Percentiles rank a stretch among this genome's conserved stretches.
phyloP scores from a whole-genome alignment of 2,113 vertebrate genomes.

The Larimichthys crocea region DNA sequence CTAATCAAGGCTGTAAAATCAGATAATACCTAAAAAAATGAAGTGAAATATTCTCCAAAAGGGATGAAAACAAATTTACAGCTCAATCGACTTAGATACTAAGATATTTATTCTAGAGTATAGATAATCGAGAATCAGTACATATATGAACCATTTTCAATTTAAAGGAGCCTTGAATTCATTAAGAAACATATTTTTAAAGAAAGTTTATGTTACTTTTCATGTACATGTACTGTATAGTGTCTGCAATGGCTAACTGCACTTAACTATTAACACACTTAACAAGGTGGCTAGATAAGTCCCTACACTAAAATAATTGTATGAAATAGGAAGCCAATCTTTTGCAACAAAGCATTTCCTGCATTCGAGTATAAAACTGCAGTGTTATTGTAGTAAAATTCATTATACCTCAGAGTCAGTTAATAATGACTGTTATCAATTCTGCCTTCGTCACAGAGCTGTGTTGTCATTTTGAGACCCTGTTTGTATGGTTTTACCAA shows the following conservation, averaged over 20 bases:
- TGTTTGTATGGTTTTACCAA: too few species aligned
- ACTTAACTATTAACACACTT: too few species aligned
- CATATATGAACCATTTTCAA: background rate
- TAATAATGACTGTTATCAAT: background rate
- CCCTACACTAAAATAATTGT: too few species aligned
- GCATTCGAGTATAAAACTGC: background rate
- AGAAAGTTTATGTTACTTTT: background rate
- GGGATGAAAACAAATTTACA: slow-evolving; percentile 4
- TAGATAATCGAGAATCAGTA: background rate
- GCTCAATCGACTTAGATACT: background rate
- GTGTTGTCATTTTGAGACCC: too few species aligned
- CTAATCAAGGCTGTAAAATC: slow-evolving; percentile 63
- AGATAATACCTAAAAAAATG: slow-evolving; percentile 34
- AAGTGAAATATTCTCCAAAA: slow-evolving; percentile 11
- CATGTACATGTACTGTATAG: background rate
- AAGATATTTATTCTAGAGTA: background rate
- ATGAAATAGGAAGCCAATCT: too few species aligned
- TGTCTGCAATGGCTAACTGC: background rate
- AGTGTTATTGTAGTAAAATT: background rate
- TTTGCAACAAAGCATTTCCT: background rate
- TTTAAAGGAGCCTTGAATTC: background rate
- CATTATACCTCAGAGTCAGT: too few species aligned
- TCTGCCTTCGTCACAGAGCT: too few species aligned
- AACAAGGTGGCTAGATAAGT: too few species aligned
- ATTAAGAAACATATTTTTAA: background rate